Percentiles rank a stretch among this genome's conserved stretches.
These are phyloP conservation scores for Ormyrus labotus DNA, from an alignment of 2,888 invertebrate species.

Conservation along the genomic window DNA sequence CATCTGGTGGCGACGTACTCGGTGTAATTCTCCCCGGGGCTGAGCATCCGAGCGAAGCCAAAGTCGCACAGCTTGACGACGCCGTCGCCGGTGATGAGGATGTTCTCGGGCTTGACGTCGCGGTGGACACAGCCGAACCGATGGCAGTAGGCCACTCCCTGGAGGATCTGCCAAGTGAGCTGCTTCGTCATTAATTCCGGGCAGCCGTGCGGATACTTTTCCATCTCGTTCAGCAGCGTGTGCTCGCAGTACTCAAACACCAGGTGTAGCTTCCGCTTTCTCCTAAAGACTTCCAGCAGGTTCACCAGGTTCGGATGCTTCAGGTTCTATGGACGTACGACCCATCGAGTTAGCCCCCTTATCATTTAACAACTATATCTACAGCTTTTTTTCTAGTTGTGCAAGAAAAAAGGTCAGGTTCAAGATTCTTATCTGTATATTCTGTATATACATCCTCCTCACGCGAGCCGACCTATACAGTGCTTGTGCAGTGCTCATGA, in stretches of 20 bases:
- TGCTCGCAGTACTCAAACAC: slow-evolving; percentile 99
- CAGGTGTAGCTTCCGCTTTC: slow-evolving; percentile 95
- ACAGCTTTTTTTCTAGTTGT: too few relatives aligned
- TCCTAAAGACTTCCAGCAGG: slow-evolving; percentile 96
- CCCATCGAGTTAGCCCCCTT: too few relatives aligned
- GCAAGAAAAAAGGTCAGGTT: slow-evolving; percentile 47
- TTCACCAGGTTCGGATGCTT: slow-evolving; percentile 99
- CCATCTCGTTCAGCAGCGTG: slow-evolving; percentile 96
- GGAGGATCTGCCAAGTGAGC: slow-evolving; percentile 96
- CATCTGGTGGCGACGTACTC: slow-evolving; percentile 99
- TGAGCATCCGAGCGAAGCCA: slow-evolving; percentile 97
- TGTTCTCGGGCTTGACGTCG: slow-evolving; percentile 99
- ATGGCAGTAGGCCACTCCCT: slow-evolving; percentile 97
- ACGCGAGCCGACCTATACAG: too few relatives aligned
- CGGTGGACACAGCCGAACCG: slow-evolving; percentile 96
- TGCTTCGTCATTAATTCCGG: slow-evolving; percentile 93
- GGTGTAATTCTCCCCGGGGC: slow-evolving; percentile 98
- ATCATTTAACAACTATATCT: too few relatives aligned
- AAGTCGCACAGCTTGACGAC: slow-evolving; percentile 99
- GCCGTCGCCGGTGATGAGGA: slow-evolving; percentile 92
- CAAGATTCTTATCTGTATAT: slow-evolving; percentile 36
- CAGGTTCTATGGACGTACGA: slow-evolving; percentile 84
- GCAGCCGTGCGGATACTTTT: slow-evolving; percentile 94
- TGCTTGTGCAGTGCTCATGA: too few relatives aligned
- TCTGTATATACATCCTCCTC: too few relatives aligned